Percentiles rank a stretch among this genome's conserved stretches.
Evolutionary conservation across 2,113 vertebrate species (phyloP).

Genomic region (Apodemus sylvaticus): DNA sequence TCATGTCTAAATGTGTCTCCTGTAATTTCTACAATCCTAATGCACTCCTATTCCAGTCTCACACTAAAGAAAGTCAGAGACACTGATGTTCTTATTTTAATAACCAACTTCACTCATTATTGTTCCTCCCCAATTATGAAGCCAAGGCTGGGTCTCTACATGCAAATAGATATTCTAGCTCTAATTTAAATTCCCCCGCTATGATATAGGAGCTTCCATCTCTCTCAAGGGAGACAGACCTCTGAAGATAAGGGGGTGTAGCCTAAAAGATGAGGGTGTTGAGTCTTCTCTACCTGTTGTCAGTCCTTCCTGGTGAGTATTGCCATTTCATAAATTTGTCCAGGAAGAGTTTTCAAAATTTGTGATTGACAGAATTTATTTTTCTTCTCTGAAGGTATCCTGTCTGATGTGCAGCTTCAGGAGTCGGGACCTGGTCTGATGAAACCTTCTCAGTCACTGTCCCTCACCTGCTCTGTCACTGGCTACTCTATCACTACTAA

Average conservation of each 20-base stretch:
- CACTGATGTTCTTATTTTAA: not conserved
- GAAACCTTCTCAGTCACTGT: not conserved
- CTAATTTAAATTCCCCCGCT: not conserved
- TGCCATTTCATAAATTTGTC: not conserved
- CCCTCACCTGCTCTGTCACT: not conserved
- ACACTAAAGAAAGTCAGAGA: fast-evolving
- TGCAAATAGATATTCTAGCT: not conserved
- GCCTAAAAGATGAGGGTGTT: not conserved
- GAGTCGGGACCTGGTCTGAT: not conserved
- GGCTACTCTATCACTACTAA: too few species aligned
- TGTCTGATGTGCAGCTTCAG: not conserved
- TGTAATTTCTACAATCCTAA: not conserved
- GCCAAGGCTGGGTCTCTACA: not conserved
- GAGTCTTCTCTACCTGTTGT: not conserved
- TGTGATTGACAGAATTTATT: not conserved
- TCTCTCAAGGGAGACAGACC: not conserved
- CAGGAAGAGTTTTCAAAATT: too few species aligned
- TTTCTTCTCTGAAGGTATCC: not conserved
- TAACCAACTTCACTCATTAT: not conserved
- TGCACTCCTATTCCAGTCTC: not conserved
- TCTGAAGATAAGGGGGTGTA: not conserved
- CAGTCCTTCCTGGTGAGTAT: not conserved
- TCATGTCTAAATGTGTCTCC: too few species aligned
- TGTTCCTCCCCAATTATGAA: not conserved
- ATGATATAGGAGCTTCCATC: not conserved